Conservation (phyloP, 2,888 invertebrate species). For the Crematogaster levior region DNA sequence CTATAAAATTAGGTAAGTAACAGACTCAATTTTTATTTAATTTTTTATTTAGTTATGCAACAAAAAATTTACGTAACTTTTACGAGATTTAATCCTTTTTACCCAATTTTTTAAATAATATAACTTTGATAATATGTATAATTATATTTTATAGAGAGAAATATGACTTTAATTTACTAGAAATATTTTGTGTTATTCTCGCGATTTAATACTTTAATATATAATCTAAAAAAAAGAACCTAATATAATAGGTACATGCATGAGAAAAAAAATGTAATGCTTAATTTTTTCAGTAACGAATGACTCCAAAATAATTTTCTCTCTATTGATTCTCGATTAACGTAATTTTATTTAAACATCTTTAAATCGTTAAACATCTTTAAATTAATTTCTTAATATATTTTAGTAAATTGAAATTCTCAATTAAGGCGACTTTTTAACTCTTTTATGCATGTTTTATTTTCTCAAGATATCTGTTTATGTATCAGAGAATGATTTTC, state of each 20-base stretch:
- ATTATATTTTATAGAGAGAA: not conserved
- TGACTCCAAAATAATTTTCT: not conserved
- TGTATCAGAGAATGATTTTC: slow-evolving; percentile 7
- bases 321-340: not conserved
- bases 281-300: not conserved
- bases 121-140: not conserved
- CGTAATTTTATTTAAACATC: slow-evolving; percentile 8
- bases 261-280: not conserved
- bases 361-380: not conserved
- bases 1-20: too few species aligned
- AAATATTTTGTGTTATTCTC: not conserved
- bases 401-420: not conserved
- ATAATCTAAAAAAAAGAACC: not conserved
- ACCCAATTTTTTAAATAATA: too few species aligned
- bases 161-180: not conserved
- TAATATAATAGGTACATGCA: not conserved
- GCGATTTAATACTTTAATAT: not conserved
- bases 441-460: slow-evolving; percentile 3
- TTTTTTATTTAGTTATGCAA: too few species aligned
- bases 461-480: not conserved
- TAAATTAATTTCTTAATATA: not conserved
- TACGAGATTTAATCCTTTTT: too few species aligned
- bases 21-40: too few species aligned
- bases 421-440: not conserved
- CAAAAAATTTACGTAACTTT: too few species aligned